Evolutionary conservation across 2,797 vertebrate genomes (phyloP).

Genomic region (Sebastes alutus): DNA sequence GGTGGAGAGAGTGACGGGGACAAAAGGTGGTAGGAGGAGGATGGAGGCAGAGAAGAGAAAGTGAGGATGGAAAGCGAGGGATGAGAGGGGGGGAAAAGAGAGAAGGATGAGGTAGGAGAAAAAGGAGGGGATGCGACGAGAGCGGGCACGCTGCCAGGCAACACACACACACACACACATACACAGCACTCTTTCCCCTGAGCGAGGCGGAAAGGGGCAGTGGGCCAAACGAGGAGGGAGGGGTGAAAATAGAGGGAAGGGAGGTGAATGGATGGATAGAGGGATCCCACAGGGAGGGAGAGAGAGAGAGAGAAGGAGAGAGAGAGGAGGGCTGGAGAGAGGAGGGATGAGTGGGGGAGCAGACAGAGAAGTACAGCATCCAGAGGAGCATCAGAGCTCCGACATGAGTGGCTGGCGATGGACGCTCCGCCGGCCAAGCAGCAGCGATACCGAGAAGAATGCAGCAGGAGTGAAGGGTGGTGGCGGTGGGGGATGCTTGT

Average conservation of each 20-base stretch:
- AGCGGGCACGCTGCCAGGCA: slow-evolving; percentile 64
- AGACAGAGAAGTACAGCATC: slow-evolving; percentile 12
- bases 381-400: slow-evolving; percentile 23
- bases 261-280: slow-evolving; percentile 50
- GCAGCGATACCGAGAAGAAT: slow-evolving; percentile 31
- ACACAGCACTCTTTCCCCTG: slow-evolving; percentile 49
- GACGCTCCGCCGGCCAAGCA: slow-evolving; percentile 14
- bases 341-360: background rate
- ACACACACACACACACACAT: background rate
- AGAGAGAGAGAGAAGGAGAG: background rate
- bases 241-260: slow-evolving; percentile 35
- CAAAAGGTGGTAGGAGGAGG: slow-evolving; percentile 50
- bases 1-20: slow-evolving; percentile 65
- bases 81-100: slow-evolving; percentile 3
- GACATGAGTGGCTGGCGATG: slow-evolving; percentile 1
- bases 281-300: slow-evolving; percentile 37
- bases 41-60: slow-evolving; percentile 20
- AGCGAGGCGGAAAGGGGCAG: slow-evolving; percentile 65
- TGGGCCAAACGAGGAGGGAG: slow-evolving; percentile 67
- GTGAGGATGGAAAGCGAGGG: background rate
- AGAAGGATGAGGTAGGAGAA: slow-evolving; percentile 28
- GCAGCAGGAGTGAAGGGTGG: background rate
- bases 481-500: slow-evolving; percentile 60
- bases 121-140: slow-evolving; percentile 30
- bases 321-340: background rate